Base-by-base conservation (phyloP, 1,140 invertebrate genomes). In the Leptonema lineaticorne region DNA sequence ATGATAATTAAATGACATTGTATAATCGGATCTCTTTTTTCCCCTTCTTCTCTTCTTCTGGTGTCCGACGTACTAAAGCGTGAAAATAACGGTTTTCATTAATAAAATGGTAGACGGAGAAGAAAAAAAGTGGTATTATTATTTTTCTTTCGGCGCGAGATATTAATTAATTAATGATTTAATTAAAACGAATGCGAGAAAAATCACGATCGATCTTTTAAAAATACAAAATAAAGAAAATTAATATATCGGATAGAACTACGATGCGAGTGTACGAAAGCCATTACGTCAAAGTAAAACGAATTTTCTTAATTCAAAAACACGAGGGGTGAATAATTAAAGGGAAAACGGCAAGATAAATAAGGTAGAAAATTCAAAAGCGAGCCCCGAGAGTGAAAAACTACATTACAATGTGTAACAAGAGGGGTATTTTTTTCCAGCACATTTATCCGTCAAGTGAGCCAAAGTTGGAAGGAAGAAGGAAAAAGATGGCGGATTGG, bases 361-460 rank as follows among this genome's bases (percentile, higher is more conserved):
- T 59, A 59, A 37, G 57, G 57, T 33, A 28, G 57, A 16, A 53
- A 53, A 53, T 53, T 53, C 50, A 53, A 53, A 53, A 24, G 50
- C 20, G 50, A 53, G 50, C 50, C n/a, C n/a, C 22, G 50, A 24
- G 62, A 59, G 62, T 64, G 68, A 60, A 65, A 64, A 65, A 65
- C 63, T 69, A 69, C 63, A 64, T 66, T 41, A 60, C 53, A 53
- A 59, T 64, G 63, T 48, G 26, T n/a, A 45, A 53, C 22, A 22
- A 53, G 24, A 57, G 22, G 57, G 63, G 27, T 59, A 66, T 64
- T 65, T 69, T 59, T 66, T 69, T 65, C 56, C 56, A 56, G 68
- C 48, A 69, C 68, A 66, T 69, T 69, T 66, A 63, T 63, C 68
- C 50, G 62, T 56, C 60, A 64, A 57, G 33, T 41, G 59, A 63